Evolutionary conservation across 92 coral and sea anemone species (phyloP).

Genomic region (Epizoanthus ramosus): DNA sequence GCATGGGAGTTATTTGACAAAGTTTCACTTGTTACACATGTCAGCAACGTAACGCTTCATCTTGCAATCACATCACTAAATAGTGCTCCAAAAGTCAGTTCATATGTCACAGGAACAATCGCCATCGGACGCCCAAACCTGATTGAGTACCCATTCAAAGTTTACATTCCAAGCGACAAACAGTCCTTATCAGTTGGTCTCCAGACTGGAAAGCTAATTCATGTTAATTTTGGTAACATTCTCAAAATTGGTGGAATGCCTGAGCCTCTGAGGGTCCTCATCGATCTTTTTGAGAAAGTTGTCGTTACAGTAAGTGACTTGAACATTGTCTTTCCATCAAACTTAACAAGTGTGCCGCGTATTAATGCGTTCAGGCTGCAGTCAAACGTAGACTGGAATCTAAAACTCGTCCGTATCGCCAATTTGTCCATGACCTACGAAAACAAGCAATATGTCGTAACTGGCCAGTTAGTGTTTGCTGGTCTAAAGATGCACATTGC

Average conservation of each 20-base stretch:
- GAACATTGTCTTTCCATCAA: conserved; percentile 32
- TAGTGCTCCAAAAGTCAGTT: conserved; percentile 33
- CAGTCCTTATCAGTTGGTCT: conserved; percentile 32
- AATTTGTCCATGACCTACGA: conserved; percentile 26
- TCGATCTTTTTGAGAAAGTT: conserved; percentile 30
- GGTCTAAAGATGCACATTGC: conserved; percentile 40
- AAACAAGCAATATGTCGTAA: conserved; percentile 13
- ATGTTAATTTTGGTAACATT: conserved; percentile 26
- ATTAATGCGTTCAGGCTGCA: conserved; percentile 13
- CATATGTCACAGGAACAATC: conserved; percentile 46
- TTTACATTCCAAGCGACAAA: conserved; percentile 43
- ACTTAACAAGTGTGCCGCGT: conserved; percentile 25
- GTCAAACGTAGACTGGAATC: conserved; percentile 47
- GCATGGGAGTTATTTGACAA: conserved; percentile 48
- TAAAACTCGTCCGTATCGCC: conserved; percentile 36
- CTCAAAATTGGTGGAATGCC: conserved; percentile 46
- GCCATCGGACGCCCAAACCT: conserved; percentile 46
- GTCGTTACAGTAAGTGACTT: conserved; percentile 27
- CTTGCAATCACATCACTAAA: conserved; percentile 10
- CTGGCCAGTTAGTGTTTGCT: conserved; percentile 45
- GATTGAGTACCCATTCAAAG: conserved; percentile 46
- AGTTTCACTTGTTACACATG: conserved; percentile 14
- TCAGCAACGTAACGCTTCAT: conserved; percentile 12
- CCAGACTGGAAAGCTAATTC: conserved; percentile 45
- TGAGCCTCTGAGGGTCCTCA: conserved; percentile 36